These are phyloP conservation scores for Machimus atricapillus DNA, from an alignment of 2,888 invertebrate species.

Conservation along the genomic window DNA sequence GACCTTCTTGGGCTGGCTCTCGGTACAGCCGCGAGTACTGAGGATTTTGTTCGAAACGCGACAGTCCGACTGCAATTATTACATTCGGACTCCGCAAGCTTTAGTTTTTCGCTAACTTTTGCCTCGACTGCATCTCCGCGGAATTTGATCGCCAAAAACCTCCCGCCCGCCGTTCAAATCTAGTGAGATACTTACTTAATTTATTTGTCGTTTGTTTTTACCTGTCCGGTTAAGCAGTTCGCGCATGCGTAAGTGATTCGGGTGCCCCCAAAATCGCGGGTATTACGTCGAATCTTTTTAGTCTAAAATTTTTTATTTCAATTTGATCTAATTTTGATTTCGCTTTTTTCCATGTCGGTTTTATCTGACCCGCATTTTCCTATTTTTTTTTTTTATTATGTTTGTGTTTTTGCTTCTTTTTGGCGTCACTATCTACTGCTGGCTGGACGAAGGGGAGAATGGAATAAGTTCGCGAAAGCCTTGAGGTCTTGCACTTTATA, in stretches of 20 bases:
- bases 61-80: not conserved
- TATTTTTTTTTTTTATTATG: not conserved
- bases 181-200: not conserved
- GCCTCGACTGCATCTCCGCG: conserved; percentile 18
- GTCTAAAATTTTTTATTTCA: not conserved
- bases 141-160: not conserved
- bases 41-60: not conserved
- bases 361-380: not conserved
- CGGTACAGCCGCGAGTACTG: not conserved
- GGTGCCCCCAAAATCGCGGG: not conserved
- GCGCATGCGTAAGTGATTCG: conserved; percentile 21
- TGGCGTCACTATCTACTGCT: not conserved
- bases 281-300: not conserved
- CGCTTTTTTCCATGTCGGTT: not conserved
- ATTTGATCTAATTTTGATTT: not conserved
- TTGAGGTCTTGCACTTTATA: not conserved
- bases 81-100: not conserved
- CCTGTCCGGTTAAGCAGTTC: not conserved
- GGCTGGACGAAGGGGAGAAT: not conserved
- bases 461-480: not conserved
- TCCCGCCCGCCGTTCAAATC: not conserved
- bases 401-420: not conserved
- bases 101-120: conserved; percentile 28
- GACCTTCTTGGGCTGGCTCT: conserved; percentile 16
- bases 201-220: not conserved